phyloP scores from a whole-genome alignment of 2,888 invertebrate species.

The Calameuta idolon region DNA sequence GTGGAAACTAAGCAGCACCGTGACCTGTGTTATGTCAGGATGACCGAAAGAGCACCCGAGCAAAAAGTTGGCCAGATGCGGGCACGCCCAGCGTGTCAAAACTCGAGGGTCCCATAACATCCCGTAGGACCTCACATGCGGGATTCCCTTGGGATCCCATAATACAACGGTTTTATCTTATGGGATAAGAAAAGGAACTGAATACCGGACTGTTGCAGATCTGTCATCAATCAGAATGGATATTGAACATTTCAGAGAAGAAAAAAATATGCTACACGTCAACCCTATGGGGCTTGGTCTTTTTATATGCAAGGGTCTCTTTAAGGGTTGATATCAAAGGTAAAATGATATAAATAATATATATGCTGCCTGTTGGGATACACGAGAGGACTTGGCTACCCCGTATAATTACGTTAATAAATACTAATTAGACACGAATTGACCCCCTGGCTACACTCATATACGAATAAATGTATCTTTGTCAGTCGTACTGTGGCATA shows the following conservation, averaged over 20 bases:
- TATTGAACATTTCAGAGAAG: background rate
- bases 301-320: background rate
- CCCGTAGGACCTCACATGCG: constrained; percentile 10
- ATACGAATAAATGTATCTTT: background rate
- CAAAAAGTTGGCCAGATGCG: constrained; percentile 10
- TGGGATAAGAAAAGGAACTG: constrained; percentile 1
- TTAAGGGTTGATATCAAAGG: background rate
- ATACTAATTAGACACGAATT: constrained; percentile 62
- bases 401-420: constrained; percentile 61
- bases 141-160: constrained; percentile 11
- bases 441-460: constrained; percentile 28
- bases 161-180: constrained; percentile 1
- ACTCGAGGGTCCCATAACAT: constrained; percentile 28
- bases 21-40: constrained; percentile 19
- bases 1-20: background rate
- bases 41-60: constrained; percentile 3
- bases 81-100: constrained; percentile 42
- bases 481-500: background rate
- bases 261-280: background rate
- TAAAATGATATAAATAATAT: background rate
- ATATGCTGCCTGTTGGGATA: background rate
- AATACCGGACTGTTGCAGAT: background rate
- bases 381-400: constrained; percentile 28
- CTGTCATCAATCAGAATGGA: background rate
- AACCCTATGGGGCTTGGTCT: background rate